phyloP scores from a whole-genome alignment of 2,888 invertebrate species.

The Onchidella celtica region DNA sequence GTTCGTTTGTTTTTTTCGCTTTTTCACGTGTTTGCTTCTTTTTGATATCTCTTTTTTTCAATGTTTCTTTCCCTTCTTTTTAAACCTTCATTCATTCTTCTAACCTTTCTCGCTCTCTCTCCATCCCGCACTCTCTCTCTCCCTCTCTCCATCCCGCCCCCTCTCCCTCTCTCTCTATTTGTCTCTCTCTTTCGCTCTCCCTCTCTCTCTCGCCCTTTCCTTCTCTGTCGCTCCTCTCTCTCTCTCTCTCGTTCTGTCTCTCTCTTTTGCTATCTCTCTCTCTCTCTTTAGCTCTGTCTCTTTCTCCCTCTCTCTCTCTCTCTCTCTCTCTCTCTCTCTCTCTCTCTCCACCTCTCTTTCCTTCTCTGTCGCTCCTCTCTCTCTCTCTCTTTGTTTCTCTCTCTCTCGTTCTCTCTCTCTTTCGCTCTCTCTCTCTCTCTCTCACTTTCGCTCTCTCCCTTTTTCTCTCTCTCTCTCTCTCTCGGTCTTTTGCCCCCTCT shows the following conservation, averaged over 20 bases:
- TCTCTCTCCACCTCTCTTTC: background rate
- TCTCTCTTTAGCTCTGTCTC: conserved; percentile 18
- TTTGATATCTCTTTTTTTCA: too few species aligned
- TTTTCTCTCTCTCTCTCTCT: too few species aligned
- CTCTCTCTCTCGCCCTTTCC: conserved; percentile 21
- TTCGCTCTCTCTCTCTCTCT: background rate
- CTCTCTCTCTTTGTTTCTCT: background rate
- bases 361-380: conserved; percentile 12
- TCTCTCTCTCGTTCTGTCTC: background rate
- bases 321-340: background rate
- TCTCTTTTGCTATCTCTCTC: background rate
- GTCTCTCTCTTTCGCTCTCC: background rate
- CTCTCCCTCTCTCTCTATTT: background rate
- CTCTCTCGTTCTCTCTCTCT: background rate
- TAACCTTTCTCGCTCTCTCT: conserved; percentile 19
- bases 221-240: conserved; percentile 15
- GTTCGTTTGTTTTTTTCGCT: too few species aligned
- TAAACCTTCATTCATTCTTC: too few species aligned
- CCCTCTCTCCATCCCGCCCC: too few species aligned
- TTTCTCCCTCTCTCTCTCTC: conserved; percentile 21
- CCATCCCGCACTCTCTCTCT: background rate
- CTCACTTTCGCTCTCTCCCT: background rate
- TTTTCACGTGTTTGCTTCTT: too few species aligned
- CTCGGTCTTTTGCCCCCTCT: too few species aligned
- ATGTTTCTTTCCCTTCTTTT: too few species aligned